A percentile compares a stretch with the other conserved stretches of the same genome.
phyloP scores from a whole-genome alignment of 35 echinoderm and acorn worm genomes.

The Strongylocentrotus purpuratus region DNA sequence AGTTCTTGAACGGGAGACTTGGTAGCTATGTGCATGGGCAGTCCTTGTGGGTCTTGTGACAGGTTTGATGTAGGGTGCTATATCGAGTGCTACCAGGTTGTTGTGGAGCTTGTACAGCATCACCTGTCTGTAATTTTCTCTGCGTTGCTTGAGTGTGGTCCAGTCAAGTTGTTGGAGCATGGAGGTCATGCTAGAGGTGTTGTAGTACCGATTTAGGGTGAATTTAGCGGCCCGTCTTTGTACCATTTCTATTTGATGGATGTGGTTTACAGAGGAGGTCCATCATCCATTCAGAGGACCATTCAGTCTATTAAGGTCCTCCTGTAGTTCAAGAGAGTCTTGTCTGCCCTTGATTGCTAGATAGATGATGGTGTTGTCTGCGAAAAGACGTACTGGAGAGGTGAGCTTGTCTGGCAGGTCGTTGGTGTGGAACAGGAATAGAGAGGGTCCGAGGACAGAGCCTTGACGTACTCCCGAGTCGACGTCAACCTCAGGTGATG shows the following conservation, averaged over 20 bases:
- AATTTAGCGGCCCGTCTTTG: conserved; percentile 13
- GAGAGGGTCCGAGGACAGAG: no score
- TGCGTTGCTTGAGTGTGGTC: neutral
- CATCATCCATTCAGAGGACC: no score
- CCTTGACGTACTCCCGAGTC: no score
- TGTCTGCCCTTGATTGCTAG: no score
- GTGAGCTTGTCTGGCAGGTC: no score
- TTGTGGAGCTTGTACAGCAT: neutral
- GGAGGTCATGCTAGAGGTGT: neutral
- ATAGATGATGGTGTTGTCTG: no score
- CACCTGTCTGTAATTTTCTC: neutral
- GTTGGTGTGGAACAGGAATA: no score
- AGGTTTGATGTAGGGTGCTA: neutral
- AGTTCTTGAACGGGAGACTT: neutral
- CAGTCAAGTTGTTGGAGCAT: conserved; percentile 39
- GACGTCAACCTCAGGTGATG: no score
- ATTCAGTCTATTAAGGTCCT: no score
- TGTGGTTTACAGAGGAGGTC: neutral
- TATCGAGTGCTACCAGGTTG: neutral
- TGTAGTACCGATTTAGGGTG: neutral
- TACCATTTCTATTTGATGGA: neutral
- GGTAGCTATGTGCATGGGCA: neutral
- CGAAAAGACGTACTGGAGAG: no score
- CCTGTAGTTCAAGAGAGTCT: no score
- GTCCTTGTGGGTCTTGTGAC: neutral